Evolutionary conservation across 1,140 invertebrate genomes (phyloP).

Genomic region (Tetramorium parvispinum): DNA sequence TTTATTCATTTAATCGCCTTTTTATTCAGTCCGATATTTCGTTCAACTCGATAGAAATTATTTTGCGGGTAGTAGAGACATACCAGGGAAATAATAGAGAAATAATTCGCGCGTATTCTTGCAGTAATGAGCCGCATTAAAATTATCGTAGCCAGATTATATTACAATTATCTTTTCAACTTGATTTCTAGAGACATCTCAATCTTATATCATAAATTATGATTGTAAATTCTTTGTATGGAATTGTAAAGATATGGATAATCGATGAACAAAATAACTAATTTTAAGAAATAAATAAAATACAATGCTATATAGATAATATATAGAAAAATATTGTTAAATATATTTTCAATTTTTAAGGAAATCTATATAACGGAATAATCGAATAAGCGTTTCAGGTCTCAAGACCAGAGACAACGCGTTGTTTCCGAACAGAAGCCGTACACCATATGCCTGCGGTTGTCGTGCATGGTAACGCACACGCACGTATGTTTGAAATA

Average conservation of each 20-base stretch:
- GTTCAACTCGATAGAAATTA: background rate
- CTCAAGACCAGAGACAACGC: slow-evolving; percentile 34
- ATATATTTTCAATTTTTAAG: background rate
- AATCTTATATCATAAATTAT: background rate
- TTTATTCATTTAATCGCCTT: background rate
- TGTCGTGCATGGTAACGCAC: slow-evolving; percentile 68
- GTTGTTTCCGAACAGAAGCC: slow-evolving; percentile 82
- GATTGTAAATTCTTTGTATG: background rate
- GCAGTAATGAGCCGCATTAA: background rate
- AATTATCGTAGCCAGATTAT: background rate
- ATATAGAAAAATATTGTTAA: background rate
- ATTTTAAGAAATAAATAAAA: background rate
- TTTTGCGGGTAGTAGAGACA: background rate
- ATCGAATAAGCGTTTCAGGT: background rate
- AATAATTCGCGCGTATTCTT: background rate
- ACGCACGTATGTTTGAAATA: slow-evolving; percentile 73
- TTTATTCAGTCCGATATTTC: background rate
- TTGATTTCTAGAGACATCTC: background rate
- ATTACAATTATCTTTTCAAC: background rate
- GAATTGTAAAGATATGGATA: background rate
- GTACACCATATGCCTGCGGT: slow-evolving; percentile 78
- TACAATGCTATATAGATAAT: background rate
- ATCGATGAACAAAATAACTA: background rate
- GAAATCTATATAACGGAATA: slow-evolving; percentile 8
- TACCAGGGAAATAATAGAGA: background rate